Evolutionary conservation across 2,797 vertebrate species (phyloP).

Genomic region (Hirundo rustica): DNA sequence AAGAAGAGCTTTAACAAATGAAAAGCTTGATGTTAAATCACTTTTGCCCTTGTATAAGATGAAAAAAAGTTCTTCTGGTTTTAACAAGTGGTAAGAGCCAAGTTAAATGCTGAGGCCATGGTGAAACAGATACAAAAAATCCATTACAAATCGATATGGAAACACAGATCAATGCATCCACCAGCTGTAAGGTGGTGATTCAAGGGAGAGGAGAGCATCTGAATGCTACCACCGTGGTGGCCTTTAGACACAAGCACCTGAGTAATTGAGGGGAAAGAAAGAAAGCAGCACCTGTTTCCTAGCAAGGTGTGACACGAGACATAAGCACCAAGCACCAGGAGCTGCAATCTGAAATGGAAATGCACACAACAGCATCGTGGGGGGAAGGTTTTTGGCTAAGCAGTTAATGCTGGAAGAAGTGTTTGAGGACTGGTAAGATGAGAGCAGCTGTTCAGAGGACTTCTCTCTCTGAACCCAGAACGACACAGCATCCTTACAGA

Average conservation of each 20-base stretch:
- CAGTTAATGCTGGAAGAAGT: background rate
- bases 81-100: background rate
- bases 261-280: background rate
- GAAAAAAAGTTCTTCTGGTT: background rate
- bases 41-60: background rate
- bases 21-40: background rate
- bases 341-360: background rate
- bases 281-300: background rate
- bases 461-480: background rate
- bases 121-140: background rate
- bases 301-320: background rate
- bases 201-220: background rate
- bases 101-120: background rate
- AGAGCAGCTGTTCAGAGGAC: background rate
- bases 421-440: background rate
- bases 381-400: background rate
- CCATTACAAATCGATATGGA: background rate
- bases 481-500: background rate
- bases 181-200: background rate
- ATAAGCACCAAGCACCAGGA: background rate
- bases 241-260: background rate
- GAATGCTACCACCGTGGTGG: background rate
- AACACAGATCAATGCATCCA: background rate
- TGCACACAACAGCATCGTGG: rapidly evolving
- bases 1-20: background rate